Evolutionary conservation across 2,888 invertebrate species (phyloP), one percentile per base, ranked within the genome.

Genomic region (Scotopteryx bipunctaria): DNA sequence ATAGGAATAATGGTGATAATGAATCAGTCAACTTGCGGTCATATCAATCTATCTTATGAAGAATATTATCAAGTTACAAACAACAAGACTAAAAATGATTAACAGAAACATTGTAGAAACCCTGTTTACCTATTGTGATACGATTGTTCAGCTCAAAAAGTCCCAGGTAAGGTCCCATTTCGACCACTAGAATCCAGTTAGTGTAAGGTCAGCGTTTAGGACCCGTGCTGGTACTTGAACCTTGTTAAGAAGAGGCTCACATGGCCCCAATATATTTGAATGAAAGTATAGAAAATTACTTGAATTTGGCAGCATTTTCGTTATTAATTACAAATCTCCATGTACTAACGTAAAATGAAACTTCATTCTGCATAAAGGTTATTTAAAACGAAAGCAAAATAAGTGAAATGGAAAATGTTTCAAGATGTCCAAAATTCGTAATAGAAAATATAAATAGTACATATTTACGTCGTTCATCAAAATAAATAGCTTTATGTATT

Each of bases 51-150:
- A 48, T 41, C 14, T 44, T 44, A 51, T 23, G 21, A 44, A 53
- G 31, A 40, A 44, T 49, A 37, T 19, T 6, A 43, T 54, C 32
- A 53, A 50, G 45, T 36, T 23, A 55, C 15, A 21, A 36, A 41
- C 25, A 41, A 41, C 40, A 31, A 38, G 49, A 43, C 23, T 36
- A 25, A 15, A 37, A 58, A 49, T 48, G 31, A 52, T 57, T 60
- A 75, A 76, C 67, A 61, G 63, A 75, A 77, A 65, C 64, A 52
- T 64, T 64, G 65, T 70, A 73, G 67, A 71, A 77, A 86, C 86
- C 86, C 86, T 86, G 86, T 83, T 81, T 78, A 77, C 86, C 86
- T 74, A 67, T 69, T 63, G 65, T 64, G 64, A 61, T 67, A 59
- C 48, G 56, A 55, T 61, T 41, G 31, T 43, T 45, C 9, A 51